phyloP scores from a whole-genome alignment of 2,888 invertebrate species.

The Diploptera punctata region DNA sequence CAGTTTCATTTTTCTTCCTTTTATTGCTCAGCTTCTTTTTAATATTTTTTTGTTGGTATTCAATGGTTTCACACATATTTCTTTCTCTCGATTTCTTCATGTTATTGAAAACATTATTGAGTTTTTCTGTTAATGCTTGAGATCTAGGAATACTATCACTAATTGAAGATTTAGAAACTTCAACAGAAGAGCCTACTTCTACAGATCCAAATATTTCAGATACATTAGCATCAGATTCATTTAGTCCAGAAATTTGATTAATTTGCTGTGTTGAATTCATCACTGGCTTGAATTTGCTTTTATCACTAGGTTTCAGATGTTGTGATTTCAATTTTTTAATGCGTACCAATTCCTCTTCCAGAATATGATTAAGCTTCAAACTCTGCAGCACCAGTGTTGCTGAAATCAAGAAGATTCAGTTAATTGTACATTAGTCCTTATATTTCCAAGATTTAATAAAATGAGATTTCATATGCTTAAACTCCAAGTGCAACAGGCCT shows the following conservation, averaged over 20 bases:
- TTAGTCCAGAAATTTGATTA: too few species aligned
- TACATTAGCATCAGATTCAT: too few species aligned
- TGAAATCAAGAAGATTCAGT: constrained; percentile 41
- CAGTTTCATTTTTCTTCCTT: constrained; percentile 8
- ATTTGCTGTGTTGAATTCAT: too few species aligned
- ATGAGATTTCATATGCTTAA: too few species aligned
- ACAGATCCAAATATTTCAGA: too few species aligned
- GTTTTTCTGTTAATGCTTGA: constrained; percentile 24
- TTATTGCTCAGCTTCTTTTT: constrained; percentile 9
- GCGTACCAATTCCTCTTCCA: constrained; percentile 57
- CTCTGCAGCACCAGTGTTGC: constrained; percentile 59
- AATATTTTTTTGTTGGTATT: constrained; percentile 13
- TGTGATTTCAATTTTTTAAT: constrained; percentile 4
- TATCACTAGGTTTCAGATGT: too few species aligned
- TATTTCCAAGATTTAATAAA: too few species aligned
- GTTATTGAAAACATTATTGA: constrained; percentile 30
- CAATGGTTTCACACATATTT: constrained; percentile 31
- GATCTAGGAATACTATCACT: not conserved
- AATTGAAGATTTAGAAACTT: not conserved
- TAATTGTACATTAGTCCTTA: too few species aligned
- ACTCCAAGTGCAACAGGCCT: too few species aligned
- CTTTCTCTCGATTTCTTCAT: constrained; percentile 36
- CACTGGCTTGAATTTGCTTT: too few species aligned
- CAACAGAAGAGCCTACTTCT: too few species aligned
- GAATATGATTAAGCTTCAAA: constrained; percentile 58